Percentiles rank a stretch among this genome's conserved stretches.
These are phyloP conservation scores for Nebria ingens DNA, from an alignment of 1,140 invertebrate genomes.

Conservation along the genomic window DNA sequence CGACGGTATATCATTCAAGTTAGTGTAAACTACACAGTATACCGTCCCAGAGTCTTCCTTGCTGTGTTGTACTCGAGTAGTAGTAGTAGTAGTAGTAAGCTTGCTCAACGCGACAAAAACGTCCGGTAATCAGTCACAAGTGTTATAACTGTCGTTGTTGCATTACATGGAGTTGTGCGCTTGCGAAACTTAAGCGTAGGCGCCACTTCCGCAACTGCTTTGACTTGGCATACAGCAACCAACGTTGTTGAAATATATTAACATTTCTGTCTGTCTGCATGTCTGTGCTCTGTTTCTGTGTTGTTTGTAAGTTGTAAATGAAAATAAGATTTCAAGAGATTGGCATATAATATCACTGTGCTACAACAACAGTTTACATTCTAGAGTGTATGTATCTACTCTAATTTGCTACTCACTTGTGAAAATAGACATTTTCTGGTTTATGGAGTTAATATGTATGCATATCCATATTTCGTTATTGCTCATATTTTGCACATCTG, in stretches of 20 bases:
- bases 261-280: neutral
- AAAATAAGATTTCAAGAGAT: too few relatives aligned
- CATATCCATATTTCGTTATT: too few relatives aligned
- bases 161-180: neutral
- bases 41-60: too few relatives aligned
- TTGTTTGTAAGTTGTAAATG: neutral
- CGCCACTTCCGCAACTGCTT: neutral
- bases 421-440: too few relatives aligned
- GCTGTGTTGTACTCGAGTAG: too few relatives aligned
- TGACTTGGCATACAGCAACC: neutral
- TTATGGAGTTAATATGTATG: too few relatives aligned
- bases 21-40: neutral
- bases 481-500: too few relatives aligned
- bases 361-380: too few relatives aligned
- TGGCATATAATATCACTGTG: too few relatives aligned
- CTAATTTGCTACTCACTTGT: too few relatives aligned
- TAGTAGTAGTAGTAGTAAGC: too few relatives aligned
- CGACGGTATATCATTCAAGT: constrained; percentile 2
- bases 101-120: neutral
- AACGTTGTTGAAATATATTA: constrained; percentile 2
- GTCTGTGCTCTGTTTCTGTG: neutral
- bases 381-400: too few relatives aligned
- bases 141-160: constrained; percentile 5
- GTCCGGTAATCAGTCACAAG: constrained; percentile 8
- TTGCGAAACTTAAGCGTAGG: neutral